phyloP scores from a whole-genome alignment of 2,888 invertebrate genomes.

The Harpalus rufipes region DNA sequence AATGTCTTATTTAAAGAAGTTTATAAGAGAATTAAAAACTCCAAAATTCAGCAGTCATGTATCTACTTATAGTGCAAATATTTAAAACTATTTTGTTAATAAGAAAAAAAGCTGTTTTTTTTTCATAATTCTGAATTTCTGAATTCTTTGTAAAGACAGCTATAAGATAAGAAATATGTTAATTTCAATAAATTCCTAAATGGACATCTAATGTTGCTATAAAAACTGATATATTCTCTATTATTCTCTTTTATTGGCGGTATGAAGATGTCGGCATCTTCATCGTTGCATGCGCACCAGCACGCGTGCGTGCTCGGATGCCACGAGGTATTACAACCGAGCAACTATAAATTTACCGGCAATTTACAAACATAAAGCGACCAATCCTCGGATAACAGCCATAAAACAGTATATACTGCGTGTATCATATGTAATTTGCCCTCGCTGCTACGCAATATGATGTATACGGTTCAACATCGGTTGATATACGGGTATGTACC shows the following conservation, averaged over 20 bases:
- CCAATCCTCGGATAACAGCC: conserved; percentile 60
- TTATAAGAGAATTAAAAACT: no score
- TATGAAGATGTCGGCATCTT: conserved; percentile 22
- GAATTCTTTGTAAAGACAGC: no score
- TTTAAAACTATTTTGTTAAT: no score
- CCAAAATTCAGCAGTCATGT: no score
- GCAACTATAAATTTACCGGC: conserved; percentile 64
- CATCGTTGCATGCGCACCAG: neutral
- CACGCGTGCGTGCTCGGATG: conserved; percentile 36
- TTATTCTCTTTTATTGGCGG: neutral
- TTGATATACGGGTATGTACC: conserved; percentile 10
- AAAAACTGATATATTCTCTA: neutral
- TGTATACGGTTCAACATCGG: neutral
- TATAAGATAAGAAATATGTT: no score
- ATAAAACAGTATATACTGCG: conserved; percentile 61
- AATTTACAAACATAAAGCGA: conserved; percentile 65
- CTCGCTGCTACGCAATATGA: conserved; percentile 2
- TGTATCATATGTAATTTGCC: conserved; percentile 45
- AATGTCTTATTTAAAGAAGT: no score
- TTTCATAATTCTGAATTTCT: no score
- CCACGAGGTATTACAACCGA: conserved; percentile 47
- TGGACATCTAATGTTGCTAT: no score
- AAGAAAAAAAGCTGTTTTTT: no score
- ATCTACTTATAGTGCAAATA: no score
- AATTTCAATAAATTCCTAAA: no score